Base-by-base conservation (phyloP, 2,113 vertebrate genomes). In the Cranoglanis bouderius region DNA sequence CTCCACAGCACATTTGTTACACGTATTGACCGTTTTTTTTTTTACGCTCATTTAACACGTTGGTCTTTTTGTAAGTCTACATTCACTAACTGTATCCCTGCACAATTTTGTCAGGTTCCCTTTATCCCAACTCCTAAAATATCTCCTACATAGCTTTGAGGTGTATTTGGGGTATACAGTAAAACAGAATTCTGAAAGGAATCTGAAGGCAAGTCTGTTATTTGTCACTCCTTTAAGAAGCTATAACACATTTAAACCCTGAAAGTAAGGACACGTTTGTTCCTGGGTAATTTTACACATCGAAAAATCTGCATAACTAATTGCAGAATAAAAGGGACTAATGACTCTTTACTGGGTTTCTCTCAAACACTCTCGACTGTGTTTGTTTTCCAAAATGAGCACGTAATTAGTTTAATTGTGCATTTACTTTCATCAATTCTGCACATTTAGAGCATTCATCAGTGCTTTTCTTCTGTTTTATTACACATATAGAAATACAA, bases 361-460 rank as follows among this genome's bases (percentile, higher is more conserved):
- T 81, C 16, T 81, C 49, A 35, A 19, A 26, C 53, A 24, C 51
- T 61, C 55, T 61, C 1, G 19, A 43, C 13, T 61, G 35, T 59
- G 55, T 26, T 83, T 61, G 19, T 29, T 59, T 61, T 59, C 12
- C 32, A 40, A 83, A 83, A 57, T 40, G 55, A 59, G 53, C n/a
- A 59, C 1, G 21, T 35, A 57, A 35, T 43, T 78, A 75, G 29
- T 81, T 51, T 32, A 80, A 80, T 59, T 57, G 32, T 55, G 24
- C 53, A 40, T 59, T 82, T 59, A 40, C 51, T 82, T 81, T 32
- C n/a, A 82, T 82, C n/a, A 55, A 35, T 82, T 82, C 49, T 35
- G n/a, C 53, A 59, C 21, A 82, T 82, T 53, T 35, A 35, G 51
- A 35, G 16, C 53, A 35, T 38, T 40, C n/a, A 21, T 38, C 38